phyloP scores from a whole-genome alignment of 2,113 vertebrate genomes.

The Sterrhoptilus dennistouni region DNA sequence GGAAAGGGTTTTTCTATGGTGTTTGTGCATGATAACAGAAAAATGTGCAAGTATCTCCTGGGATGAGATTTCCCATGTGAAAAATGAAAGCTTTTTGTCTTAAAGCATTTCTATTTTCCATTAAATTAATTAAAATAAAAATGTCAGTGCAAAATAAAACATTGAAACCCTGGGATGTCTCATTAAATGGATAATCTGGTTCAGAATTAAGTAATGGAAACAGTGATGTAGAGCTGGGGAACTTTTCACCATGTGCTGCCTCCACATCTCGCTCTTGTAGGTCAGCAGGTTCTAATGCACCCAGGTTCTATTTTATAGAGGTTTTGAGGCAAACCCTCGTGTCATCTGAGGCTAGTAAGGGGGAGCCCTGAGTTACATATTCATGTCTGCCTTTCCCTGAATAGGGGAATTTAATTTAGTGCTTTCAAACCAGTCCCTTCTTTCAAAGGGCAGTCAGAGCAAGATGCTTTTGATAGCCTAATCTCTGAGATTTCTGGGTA shows the following conservation, averaged over 20 bases:
- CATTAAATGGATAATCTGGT: background rate
- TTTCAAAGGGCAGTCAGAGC: background rate
- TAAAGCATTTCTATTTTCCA: background rate
- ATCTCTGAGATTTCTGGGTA: background rate
- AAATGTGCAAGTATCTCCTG: background rate
- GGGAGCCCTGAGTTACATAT: background rate
- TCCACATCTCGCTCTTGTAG: background rate
- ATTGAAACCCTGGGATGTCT: background rate
- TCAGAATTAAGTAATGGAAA: background rate
- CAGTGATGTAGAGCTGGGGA: background rate
- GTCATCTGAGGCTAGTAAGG: background rate
- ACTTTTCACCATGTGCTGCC: background rate
- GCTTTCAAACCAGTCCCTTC: background rate
- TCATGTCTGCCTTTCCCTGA: background rate
- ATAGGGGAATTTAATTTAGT: background rate
- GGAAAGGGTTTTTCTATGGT: background rate
- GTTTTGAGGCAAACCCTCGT: background rate
- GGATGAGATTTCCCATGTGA: background rate
- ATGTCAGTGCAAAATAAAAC: background rate
- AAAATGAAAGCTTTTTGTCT: slow-evolving; percentile 9
- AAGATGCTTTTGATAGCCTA: background rate
- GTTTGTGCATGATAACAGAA: background rate
- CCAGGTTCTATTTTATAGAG: background rate
- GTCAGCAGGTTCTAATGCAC: background rate
- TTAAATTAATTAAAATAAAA: background rate